phyloP scores from a whole-genome alignment of 2,888 invertebrate species.

The Emmelina monodactyla region DNA sequence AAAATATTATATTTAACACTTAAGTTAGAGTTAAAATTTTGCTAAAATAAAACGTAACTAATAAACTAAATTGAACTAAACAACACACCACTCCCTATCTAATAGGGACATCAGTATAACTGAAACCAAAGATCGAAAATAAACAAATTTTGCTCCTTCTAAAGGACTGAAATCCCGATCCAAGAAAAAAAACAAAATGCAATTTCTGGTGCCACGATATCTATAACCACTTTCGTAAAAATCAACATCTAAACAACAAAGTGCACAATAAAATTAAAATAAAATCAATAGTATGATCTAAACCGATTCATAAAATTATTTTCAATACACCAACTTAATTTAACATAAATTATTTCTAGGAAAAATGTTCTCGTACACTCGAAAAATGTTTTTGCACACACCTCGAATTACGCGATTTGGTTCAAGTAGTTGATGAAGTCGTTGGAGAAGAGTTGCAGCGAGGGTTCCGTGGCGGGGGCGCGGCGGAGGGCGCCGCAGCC shows the following conservation, averaged over 20 bases:
- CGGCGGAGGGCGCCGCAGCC: slow-evolving; percentile 34
- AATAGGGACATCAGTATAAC: slow-evolving; percentile 56
- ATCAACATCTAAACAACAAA: slow-evolving; percentile 60
- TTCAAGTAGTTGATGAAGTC: slow-evolving; percentile 70
- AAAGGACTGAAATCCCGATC: slow-evolving; percentile 36
- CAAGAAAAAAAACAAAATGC: slow-evolving; percentile 48
- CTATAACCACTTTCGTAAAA: slow-evolving; percentile 47
- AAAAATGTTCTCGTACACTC: slow-evolving; percentile 20
- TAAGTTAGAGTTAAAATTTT: slow-evolving; percentile 63
- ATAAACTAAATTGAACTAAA: slow-evolving; percentile 68
- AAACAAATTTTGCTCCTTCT: slow-evolving; percentile 37
- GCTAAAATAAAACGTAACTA: slow-evolving; percentile 67
- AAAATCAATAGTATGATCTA: slow-evolving; percentile 62
- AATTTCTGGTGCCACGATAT: slow-evolving; percentile 54
- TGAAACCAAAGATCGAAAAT: slow-evolving; percentile 42
- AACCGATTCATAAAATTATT: slow-evolving; percentile 62
- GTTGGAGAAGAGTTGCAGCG: slow-evolving; percentile 68
- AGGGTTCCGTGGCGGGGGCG: slow-evolving; percentile 30
- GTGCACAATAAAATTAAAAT: slow-evolving; percentile 63
- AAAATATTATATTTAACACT: slow-evolving; percentile 64
- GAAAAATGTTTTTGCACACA: slow-evolving; percentile 18
- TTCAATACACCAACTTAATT: slow-evolving; percentile 65
- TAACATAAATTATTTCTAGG: slow-evolving; percentile 57
- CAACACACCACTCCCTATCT: slow-evolving; percentile 59
- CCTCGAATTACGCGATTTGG: slow-evolving; percentile 58